Percentiles rank a stretch among this genome's conserved stretches.
phyloP scores from a whole-genome alignment of 1,140 invertebrate genomes.

The Drosophila subpulchrella region DNA sequence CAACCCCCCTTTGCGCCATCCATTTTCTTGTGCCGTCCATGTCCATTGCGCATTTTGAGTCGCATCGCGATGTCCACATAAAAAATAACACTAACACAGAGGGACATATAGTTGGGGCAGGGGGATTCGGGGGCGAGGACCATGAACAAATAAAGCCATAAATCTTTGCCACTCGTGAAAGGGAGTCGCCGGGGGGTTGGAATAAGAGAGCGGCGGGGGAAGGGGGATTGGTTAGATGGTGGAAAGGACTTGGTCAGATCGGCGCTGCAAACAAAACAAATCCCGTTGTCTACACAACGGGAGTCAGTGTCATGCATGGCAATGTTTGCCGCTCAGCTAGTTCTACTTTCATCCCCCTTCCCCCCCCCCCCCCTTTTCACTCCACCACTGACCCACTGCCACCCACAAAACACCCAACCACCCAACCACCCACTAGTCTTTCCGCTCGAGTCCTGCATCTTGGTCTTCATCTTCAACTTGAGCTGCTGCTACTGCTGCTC shows the following conservation, averaged over 20 bases:
- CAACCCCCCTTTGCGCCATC: not conserved
- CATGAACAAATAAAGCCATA: slow-evolving; percentile 76
- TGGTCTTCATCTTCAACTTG: slow-evolving; percentile 29
- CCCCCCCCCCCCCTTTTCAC: not conserved
- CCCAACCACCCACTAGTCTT: not conserved
- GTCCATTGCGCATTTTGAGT: slow-evolving; percentile 35
- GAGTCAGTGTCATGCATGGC: slow-evolving; percentile 63
- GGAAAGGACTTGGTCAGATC: slow-evolving; percentile 51
- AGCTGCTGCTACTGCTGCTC: slow-evolving; percentile 13
- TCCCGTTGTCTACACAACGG: slow-evolving; percentile 67
- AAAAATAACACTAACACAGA: slow-evolving; percentile 59
- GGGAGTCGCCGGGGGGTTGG: not conserved
- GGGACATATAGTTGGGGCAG: not conserved
- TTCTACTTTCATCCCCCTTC: not conserved
- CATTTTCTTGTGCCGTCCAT: slow-evolving; percentile 7
- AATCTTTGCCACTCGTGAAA: slow-evolving; percentile 65
- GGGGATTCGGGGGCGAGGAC: slow-evolving; percentile 11
- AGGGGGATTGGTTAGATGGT: not conserved
- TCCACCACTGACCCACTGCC: not conserved
- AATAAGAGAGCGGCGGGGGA: too few species aligned
- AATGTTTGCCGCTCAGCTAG: slow-evolving; percentile 46
- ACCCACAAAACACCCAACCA: not conserved
- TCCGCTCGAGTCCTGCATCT: slow-evolving; percentile 31
- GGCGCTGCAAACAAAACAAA: slow-evolving; percentile 71
- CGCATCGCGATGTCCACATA: slow-evolving; percentile 41